Evolutionary conservation across 2,113 vertebrate genomes (phyloP).

Genomic region (Myiagra hebetior): DNA sequence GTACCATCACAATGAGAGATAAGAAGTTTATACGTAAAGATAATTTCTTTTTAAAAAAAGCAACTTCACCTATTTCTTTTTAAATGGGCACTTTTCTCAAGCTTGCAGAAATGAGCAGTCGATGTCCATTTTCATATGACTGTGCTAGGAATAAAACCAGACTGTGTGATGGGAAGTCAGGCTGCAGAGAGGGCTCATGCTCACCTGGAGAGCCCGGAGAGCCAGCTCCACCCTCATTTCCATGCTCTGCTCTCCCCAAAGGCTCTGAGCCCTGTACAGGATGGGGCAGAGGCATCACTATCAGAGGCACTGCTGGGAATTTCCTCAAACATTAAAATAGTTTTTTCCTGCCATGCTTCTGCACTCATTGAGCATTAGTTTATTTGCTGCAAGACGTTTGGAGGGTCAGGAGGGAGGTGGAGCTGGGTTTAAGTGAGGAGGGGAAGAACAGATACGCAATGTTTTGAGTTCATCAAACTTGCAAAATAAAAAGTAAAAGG

Average conservation of each 20-base stretch:
- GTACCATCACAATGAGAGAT: neutral
- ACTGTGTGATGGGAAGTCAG: neutral
- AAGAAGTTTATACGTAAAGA: neutral
- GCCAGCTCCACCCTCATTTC: neutral
- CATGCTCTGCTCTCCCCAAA: neutral
- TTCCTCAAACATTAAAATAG: neutral
- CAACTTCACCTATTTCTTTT: neutral
- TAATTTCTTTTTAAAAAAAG: neutral
- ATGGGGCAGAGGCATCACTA: neutral
- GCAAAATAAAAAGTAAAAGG: neutral
- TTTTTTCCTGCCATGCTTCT: neutral
- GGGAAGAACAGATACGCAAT: accelerated
- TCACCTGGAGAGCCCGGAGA: neutral
- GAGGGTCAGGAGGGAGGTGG: neutral
- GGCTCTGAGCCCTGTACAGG: neutral
- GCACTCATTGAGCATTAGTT: neutral
- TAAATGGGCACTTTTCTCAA: neutral
- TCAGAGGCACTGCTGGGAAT: neutral
- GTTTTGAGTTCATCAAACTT: neutral
- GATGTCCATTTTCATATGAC: neutral
- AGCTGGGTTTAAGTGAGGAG: neutral
- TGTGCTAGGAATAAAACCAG: neutral
- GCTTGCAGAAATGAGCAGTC: neutral
- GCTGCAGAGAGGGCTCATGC: neutral
- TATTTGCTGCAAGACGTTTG: neutral